A percentile compares a stretch with the other conserved stretches of the same genome.
Conservation (phyloP, 2,797 vertebrate genomes). For the Anguilla marmorata region DNA sequence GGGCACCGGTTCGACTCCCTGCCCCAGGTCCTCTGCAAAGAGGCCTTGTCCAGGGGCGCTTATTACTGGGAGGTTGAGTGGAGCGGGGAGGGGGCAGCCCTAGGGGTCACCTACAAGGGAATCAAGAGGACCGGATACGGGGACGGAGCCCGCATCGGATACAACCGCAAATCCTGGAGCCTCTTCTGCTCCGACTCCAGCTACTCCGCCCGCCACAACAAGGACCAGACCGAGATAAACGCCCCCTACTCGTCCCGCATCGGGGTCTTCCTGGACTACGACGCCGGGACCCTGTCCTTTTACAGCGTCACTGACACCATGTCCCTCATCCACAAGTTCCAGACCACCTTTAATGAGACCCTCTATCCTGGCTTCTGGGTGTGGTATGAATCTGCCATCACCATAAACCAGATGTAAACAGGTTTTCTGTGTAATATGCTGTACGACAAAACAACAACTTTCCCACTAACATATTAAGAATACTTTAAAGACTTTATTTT, state of each 20-base stretch:
- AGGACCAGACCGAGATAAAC: constrained; percentile 72
- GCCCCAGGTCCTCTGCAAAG: constrained; percentile 75
- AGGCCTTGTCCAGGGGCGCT: constrained; percentile 66
- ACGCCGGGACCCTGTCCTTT: constrained; percentile 72
- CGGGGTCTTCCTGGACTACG: constrained; percentile 77
- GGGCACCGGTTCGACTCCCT: constrained; percentile 72
- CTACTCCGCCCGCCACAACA: constrained; percentile 79
- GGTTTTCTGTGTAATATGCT: background rate
- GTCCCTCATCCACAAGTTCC: constrained; percentile 79
- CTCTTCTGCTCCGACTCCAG: constrained; percentile 79
- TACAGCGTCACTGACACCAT: constrained; percentile 73
- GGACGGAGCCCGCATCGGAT: constrained; percentile 74
- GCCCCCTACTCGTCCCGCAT: constrained; percentile 75
- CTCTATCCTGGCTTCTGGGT: constrained; percentile 81
- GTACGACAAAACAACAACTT: background rate
- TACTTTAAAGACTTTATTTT: background rate
- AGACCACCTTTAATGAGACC: constrained; percentile 71
- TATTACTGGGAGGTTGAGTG: constrained; percentile 83
- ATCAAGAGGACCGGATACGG: constrained; percentile 77
- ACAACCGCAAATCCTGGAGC: constrained; percentile 82
- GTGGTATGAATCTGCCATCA: constrained; percentile 77
- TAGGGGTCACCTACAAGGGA: constrained; percentile 75
- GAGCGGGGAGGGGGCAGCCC: constrained; percentile 76
- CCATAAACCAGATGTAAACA: constrained; percentile 62
- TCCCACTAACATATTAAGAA: background rate